phyloP scores from a whole-genome alignment of 2,888 invertebrate species.

The Polydrusus pterygomalis region DNA sequence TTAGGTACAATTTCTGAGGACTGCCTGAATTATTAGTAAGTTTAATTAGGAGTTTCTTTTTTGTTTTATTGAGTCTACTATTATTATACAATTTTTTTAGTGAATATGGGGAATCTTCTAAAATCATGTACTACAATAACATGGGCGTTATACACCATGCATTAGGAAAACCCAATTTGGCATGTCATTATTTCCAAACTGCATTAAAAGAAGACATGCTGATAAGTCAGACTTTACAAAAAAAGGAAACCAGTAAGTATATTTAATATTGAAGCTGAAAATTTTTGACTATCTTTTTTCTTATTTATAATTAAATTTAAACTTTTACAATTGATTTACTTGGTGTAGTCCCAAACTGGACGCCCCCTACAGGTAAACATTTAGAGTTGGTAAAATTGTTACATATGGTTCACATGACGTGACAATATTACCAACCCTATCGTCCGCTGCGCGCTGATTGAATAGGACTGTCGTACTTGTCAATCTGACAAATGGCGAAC shows the following conservation, averaged over 20 bases:
- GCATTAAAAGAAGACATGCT: constrained; percentile 83
- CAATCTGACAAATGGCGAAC: too few relatives aligned
- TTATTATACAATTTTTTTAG: constrained; percentile 65
- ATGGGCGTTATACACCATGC: constrained; percentile 88
- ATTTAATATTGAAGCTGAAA: not conserved
- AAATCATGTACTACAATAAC: constrained; percentile 85
- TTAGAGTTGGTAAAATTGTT: too few relatives aligned
- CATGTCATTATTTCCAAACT: constrained; percentile 85
- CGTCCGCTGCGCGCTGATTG: too few relatives aligned
- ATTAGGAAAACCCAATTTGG: constrained; percentile 86
- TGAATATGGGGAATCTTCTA: constrained; percentile 77
- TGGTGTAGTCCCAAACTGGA: too few relatives aligned
- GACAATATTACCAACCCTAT: too few relatives aligned
- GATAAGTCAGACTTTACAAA: constrained; percentile 69
- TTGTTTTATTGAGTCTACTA: not conserved
- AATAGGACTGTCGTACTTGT: too few relatives aligned
- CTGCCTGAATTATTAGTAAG: constrained; percentile 72
- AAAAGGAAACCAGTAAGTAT: constrained; percentile 62
- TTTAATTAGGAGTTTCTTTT: constrained; percentile 31
- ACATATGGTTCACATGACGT: too few relatives aligned
- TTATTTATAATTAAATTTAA: too few relatives aligned
- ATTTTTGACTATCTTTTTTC: too few relatives aligned
- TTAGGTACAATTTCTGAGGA: constrained; percentile 73
- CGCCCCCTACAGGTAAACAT: too few relatives aligned
- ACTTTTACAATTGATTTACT: too few relatives aligned